Conservation (phyloP, 2,888 invertebrate genomes). For the Rhagium mordax region DNA sequence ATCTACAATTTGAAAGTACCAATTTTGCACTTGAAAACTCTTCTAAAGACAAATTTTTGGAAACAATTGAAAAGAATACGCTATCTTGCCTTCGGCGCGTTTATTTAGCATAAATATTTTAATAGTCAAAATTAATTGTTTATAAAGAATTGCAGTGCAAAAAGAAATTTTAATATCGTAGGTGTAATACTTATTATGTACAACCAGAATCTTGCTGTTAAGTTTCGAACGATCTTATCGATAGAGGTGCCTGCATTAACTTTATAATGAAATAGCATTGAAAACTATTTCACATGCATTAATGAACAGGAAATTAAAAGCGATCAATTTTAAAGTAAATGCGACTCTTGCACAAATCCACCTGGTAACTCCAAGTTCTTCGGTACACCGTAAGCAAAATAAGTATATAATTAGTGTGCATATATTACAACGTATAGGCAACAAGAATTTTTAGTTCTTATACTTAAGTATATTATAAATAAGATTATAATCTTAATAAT, state of each 20-base stretch:
- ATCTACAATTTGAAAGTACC: no score
- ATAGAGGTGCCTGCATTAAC: neutral
- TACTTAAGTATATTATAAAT: constrained; percentile 50
- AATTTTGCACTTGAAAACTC: no score
- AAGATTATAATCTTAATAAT: constrained; percentile 58
- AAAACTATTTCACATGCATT: neutral
- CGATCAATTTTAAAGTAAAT: neutral
- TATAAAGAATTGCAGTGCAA: no score
- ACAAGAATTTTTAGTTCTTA: constrained; percentile 17
- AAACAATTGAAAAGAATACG: no score
- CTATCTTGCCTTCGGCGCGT: no score
- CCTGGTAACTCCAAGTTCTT: neutral
- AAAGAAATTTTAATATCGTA: no score
- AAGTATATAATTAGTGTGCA: neutral
- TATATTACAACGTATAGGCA: neutral
- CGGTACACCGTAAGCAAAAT: neutral
- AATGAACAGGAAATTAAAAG: neutral
- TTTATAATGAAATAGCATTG: neutral
- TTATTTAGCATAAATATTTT: no score
- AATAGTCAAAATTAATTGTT: no score
- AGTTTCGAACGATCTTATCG: neutral
- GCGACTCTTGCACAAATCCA: neutral
- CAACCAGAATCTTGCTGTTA: no score
- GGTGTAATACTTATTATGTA: no score
- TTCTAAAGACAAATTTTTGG: no score